phyloP scores from a whole-genome alignment of 2,113 vertebrate species.

The Eubucco bourcierii region DNA sequence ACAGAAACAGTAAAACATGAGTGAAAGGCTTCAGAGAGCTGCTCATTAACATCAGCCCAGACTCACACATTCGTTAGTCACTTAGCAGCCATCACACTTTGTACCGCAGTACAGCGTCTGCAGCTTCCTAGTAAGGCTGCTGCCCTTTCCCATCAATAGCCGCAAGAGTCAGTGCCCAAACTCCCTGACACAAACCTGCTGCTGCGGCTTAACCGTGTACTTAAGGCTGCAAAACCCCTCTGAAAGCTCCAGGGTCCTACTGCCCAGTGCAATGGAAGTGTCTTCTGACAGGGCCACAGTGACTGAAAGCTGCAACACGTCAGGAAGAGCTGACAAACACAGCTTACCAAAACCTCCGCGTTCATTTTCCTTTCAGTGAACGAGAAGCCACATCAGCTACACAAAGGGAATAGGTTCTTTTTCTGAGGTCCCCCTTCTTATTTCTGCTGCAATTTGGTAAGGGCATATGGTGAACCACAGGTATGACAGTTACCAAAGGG shows the following conservation, averaged over 20 bases:
- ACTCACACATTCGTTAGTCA: not conserved
- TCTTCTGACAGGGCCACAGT: not conserved
- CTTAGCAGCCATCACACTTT: not conserved
- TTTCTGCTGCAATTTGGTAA: not conserved
- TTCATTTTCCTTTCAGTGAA: not conserved
- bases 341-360: not conserved
- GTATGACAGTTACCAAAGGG: not conserved
- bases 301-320: fast-evolving
- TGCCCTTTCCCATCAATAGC: not conserved
- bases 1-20: not conserved
- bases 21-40: not conserved
- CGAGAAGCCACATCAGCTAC: not conserved
- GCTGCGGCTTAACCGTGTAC: fast-evolving
- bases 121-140: not conserved
- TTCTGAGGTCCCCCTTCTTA: not conserved
- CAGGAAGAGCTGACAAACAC: not conserved
- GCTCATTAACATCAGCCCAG: not conserved
- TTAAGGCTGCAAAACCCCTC: not conserved
- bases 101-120: not conserved
- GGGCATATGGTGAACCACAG: not conserved
- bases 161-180: not conserved
- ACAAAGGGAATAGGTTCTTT: not conserved
- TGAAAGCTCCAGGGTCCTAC: not conserved
- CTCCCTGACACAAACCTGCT: not conserved
- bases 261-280: fast-evolving